Evolutionary conservation across 37 sponge, comb jelly and placozoan genomes (phyloP).

Genomic region (Oscarella lobularis): DNA sequence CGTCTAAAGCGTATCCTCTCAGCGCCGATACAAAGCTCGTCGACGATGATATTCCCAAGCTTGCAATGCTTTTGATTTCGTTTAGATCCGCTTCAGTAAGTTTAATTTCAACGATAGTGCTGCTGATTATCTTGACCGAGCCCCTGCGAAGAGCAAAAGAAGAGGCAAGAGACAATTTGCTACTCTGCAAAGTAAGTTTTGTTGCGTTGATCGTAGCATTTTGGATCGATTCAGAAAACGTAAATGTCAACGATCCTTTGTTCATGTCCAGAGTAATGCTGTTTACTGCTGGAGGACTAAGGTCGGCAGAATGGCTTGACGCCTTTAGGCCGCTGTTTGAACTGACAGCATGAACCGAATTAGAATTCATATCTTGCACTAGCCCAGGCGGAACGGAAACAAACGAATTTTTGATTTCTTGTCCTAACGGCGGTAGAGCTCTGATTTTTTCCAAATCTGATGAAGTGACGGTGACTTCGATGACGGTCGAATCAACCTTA

Average conservation of each 20-base stretch:
- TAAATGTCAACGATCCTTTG: slow-evolving; percentile 32
- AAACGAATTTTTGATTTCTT: slow-evolving; percentile 13
- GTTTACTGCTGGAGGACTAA: slow-evolving; percentile 27
- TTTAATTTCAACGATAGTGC: slow-evolving; percentile 10
- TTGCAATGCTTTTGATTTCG: slow-evolving; percentile 39
- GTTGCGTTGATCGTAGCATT: slow-evolving; percentile 18
- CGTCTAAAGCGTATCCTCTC: slow-evolving; percentile 4
- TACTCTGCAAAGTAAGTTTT: slow-evolving; percentile 35
- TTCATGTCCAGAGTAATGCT: slow-evolving; percentile 59
- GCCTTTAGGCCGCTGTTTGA: slow-evolving; percentile 17
- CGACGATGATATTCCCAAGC: background rate
- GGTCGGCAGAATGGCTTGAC: slow-evolving; percentile 39
- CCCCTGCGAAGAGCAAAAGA: background rate
- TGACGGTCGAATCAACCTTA: background rate
- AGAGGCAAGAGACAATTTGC: background rate
- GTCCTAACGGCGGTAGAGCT: background rate
- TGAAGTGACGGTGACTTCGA: background rate
- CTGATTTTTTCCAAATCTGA: background rate
- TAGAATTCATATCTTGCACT: slow-evolving; percentile 54
- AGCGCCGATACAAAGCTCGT: background rate
- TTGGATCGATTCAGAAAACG: slow-evolving; percentile 53
- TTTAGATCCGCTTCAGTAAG: slow-evolving; percentile 48
- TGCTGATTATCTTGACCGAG: background rate
- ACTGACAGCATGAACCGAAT: slow-evolving; percentile 18
- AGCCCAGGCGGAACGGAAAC: slow-evolving; percentile 26